Percentiles rank a stretch among this genome's conserved stretches.
These are phyloP conservation scores for Myotis davidii DNA, from an alignment of 2,113 vertebrate genomes.

Conservation along the genomic window DNA sequence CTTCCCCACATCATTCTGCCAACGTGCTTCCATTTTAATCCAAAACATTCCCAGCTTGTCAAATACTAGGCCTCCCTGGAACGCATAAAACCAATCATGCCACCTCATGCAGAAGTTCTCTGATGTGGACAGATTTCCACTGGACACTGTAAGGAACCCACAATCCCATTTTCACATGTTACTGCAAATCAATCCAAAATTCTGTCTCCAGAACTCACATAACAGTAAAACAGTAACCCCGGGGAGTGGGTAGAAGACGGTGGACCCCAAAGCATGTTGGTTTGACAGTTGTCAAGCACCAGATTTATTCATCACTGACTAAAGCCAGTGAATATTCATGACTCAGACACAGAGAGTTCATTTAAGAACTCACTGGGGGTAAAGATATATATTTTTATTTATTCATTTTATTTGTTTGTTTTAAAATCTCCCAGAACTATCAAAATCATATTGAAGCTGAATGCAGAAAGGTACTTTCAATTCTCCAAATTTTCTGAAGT, in stretches of 20 bases:
- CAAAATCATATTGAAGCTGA: constrained; percentile 18
- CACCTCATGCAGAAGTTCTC: constrained; percentile 65
- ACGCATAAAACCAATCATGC: constrained; percentile 71
- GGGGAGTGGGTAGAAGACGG: neutral
- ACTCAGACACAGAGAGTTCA: constrained; percentile 24
- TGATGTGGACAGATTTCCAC: constrained; percentile 66
- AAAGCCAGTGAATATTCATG: neutral
- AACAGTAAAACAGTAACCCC: neutral
- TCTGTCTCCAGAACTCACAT: neutral
- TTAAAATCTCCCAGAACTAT: neutral
- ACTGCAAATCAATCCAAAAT: constrained; percentile 49
- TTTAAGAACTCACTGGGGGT: neutral
- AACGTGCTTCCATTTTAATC: constrained; percentile 78
- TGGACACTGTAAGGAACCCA: constrained; percentile 55
- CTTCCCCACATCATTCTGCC: constrained; percentile 74
- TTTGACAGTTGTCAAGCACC: constrained; percentile 1
- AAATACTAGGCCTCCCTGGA: constrained; percentile 72
- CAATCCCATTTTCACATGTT: constrained; percentile 53
- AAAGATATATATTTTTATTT: neutral
- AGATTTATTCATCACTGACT: constrained; percentile 28
- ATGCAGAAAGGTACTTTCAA: constrained; percentile 54
- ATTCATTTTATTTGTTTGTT: neutral
- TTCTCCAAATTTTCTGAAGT: constrained; percentile 41
- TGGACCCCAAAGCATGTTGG: neutral
- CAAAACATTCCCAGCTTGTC: constrained; percentile 75